phyloP scores from a whole-genome alignment of 2,113 vertebrate genomes.

The Abramis brama region DNA sequence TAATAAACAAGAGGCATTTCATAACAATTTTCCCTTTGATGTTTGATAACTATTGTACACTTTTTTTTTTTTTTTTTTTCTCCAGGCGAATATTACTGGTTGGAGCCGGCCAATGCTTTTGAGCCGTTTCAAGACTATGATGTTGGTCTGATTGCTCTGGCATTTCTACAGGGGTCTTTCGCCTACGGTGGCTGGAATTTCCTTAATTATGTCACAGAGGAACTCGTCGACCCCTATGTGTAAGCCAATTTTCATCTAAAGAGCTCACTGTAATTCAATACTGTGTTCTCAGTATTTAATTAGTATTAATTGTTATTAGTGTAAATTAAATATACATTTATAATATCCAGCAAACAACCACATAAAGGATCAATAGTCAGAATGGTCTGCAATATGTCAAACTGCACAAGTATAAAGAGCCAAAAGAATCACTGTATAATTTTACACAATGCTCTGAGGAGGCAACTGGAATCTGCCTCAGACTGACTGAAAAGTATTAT shows the following conservation, averaged over 20 bases:
- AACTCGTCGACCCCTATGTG: slow-evolving; percentile 90
- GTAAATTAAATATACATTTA: neutral
- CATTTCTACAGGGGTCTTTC: slow-evolving; percentile 92
- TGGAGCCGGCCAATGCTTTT: slow-evolving; percentile 88
- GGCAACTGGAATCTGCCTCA: neutral
- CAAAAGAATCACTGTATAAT: neutral
- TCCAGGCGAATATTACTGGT: slow-evolving; percentile 89
- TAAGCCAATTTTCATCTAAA: slow-evolving; percentile 64
- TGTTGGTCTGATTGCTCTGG: slow-evolving; percentile 85
- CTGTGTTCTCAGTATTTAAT: neutral
- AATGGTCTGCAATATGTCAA: neutral
- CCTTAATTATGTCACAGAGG: slow-evolving; percentile 94
- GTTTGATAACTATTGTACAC: neutral
- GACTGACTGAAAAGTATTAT: neutral
- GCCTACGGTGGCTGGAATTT: slow-evolving; percentile 96
- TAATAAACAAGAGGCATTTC: neutral
- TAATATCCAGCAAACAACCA: slow-evolving; percentile 1
- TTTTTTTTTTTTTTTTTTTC: neutral
- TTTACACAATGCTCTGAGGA: neutral
- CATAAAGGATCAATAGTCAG: neutral
- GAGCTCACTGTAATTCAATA: neutral
- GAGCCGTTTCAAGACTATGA: slow-evolving; percentile 86
- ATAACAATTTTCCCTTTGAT: neutral
- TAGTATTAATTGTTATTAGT: neutral
- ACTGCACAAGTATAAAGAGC: neutral